Percentiles rank a stretch among this genome's conserved stretches.
Evolutionary conservation across 2,888 invertebrate genomes (phyloP).

Genomic region (Dryobota labecula): DNA sequence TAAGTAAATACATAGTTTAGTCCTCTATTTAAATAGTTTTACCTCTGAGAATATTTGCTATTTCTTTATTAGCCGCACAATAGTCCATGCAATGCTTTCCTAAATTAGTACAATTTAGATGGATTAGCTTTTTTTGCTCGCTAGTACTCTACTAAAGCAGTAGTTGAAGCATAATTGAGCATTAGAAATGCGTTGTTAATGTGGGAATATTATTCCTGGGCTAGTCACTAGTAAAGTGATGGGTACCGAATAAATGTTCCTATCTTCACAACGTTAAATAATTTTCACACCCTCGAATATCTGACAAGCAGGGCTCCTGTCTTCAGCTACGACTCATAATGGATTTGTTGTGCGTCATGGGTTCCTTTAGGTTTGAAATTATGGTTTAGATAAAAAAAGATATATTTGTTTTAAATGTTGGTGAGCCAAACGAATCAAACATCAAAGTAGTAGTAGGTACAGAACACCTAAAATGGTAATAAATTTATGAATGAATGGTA

Average conservation of each 20-base stretch:
- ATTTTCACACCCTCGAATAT: conserved; percentile 81
- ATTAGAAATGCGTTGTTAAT: conserved; percentile 82
- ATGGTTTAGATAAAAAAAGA: conserved; percentile 3
- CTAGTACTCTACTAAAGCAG: conserved; percentile 74
- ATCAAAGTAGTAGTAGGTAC: conserved; percentile 5
- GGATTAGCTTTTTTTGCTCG: conserved; percentile 81
- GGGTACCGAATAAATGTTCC: conserved; percentile 67
- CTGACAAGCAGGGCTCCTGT: conserved; percentile 88
- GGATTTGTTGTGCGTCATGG: conserved; percentile 29
- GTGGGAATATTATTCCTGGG: conserved; percentile 72
- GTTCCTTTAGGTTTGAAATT: conserved; percentile 35
- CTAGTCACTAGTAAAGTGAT: conserved; percentile 53
- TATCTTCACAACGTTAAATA: conserved; percentile 71
- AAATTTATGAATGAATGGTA: conserved; percentile 2
- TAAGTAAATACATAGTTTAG: conserved; percentile 52
- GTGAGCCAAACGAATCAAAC: conserved; percentile 28
- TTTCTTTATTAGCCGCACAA: conserved; percentile 80
- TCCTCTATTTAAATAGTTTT: conserved; percentile 52
- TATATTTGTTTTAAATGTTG: conserved; percentile 7
- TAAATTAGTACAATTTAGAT: conserved; percentile 78
- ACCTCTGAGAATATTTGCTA: conserved; percentile 66
- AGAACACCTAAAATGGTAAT: conserved; percentile 1
- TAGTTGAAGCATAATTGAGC: conserved; percentile 82
- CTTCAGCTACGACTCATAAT: conserved; percentile 84
- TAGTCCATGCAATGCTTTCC: conserved; percentile 84